Evolutionary conservation across 2,797 vertebrate genomes (phyloP).

Genomic region (Schizopygopsis malacanthus): DNA sequence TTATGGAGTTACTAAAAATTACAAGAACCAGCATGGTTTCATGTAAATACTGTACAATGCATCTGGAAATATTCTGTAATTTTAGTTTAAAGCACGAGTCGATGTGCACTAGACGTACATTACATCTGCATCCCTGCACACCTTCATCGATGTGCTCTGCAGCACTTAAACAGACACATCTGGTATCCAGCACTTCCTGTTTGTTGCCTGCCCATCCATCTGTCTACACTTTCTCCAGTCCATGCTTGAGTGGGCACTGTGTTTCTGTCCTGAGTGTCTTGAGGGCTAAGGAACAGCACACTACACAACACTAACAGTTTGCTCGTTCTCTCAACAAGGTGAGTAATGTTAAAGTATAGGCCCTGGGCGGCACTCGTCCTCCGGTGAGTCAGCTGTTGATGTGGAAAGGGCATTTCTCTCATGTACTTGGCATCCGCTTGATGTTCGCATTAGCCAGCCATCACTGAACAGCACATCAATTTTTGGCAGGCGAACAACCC

Average conservation of each 20-base stretch:
- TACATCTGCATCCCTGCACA: slow-evolving; percentile 47
- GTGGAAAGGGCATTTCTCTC: slow-evolving; percentile 9
- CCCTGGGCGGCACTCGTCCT: slow-evolving; percentile 60
- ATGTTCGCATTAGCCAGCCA: slow-evolving; percentile 40
- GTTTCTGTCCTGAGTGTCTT: neutral
- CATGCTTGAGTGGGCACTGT: slow-evolving; percentile 45
- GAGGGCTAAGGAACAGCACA: slow-evolving; percentile 6
- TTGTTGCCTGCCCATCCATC: slow-evolving; percentile 59
- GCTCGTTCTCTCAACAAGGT: slow-evolving; percentile 56
- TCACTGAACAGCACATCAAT: neutral
- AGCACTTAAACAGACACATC: slow-evolving; percentile 51
- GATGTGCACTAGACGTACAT: neutral
- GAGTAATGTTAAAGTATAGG: slow-evolving; percentile 64
- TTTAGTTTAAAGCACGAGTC: neutral
- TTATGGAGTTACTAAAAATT: neutral
- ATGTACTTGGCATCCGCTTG: slow-evolving; percentile 8
- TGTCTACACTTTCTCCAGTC: slow-evolving; percentile 56
- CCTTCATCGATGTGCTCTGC: slow-evolving; percentile 25
- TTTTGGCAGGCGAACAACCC: neutral
- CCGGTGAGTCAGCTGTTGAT: slow-evolving; percentile 41
- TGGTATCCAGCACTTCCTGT: slow-evolving; percentile 51
- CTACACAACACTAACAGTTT: slow-evolving; percentile 19
- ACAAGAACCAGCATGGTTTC: neutral
- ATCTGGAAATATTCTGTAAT: slow-evolving; percentile 36
- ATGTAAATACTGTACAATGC: slow-evolving; percentile 31